Evolutionary conservation across 2,113 vertebrate species (phyloP), one percentile per base, ranked within the genome.

Genomic region (Notechis scutatus): DNA sequence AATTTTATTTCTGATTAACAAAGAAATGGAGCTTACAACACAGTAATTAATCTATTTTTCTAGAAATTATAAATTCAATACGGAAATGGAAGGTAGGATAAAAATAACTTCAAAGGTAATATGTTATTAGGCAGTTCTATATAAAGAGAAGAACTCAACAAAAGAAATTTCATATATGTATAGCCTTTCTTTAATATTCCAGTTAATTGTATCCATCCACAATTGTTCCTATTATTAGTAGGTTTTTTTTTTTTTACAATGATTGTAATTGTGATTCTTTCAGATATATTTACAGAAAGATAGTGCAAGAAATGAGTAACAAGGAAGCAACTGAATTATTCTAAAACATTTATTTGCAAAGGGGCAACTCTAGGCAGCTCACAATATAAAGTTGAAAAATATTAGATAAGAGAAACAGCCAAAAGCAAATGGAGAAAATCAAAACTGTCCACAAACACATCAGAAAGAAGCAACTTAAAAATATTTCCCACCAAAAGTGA

Each of bases 111-210:
- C 47, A 47, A 55, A 85, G 29, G 8, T 50, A 29, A 29, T 15
- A 24, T 20, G 20, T 24, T 0, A 61, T 89, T 42, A 9, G 52
- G n/a, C 0, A 0, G 55, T 55, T 23, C 47, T 85, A n/a, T 90
- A 26, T 20, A 42, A 47, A 47, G 42, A 24, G 29, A 85, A 61
- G 15, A 23, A 90, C 94, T 85, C 85, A 69, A 61, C 64, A 89
- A 93, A 52, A 39, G 3, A 45, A 26, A 1, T 90, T 90, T 92
- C 15, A 47, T 91, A 24, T n/a, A 20, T 69, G 18, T 34, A 34
- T 15, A n/a, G 87, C 86, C 50, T 47, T 92, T 59, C 92, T 85
- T 92, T 94, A 92, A 92, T 88, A 94, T 93, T 64, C 1, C 21
- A n/a, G 50, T 7, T n/a, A 34, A 86, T 57, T 74, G 89, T n/a